phyloP scores from a whole-genome alignment of 2,113 vertebrate genomes.

The Emydocephalus ijimae region DNA sequence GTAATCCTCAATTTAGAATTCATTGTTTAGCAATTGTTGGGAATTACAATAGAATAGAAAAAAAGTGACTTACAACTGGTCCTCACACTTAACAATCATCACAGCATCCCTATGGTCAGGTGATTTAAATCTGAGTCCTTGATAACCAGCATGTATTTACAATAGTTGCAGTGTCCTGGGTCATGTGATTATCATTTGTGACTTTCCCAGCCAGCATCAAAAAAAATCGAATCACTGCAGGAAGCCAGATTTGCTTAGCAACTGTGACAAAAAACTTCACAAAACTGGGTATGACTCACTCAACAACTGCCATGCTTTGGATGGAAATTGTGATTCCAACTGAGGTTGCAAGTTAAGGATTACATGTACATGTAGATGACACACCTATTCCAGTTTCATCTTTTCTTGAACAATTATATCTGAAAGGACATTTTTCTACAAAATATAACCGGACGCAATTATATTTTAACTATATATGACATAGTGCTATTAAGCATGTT shows the following conservation, averaged over 20 bases:
- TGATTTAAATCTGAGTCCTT: background rate
- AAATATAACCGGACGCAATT: background rate
- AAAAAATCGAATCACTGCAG: background rate
- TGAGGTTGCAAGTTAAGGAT: background rate
- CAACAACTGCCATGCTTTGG: background rate
- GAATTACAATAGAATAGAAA: background rate
- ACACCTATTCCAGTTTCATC: background rate
- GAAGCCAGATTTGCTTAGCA: background rate
- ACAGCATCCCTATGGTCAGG: background rate
- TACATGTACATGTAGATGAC: background rate
- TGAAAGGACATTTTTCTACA: background rate
- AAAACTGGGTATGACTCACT: slow-evolving; percentile 8
- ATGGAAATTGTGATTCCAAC: background rate
- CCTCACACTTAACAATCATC: background rate
- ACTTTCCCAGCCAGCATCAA: background rate
- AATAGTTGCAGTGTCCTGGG: background rate
- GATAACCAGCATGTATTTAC: background rate
- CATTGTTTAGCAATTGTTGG: background rate
- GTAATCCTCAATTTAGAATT: background rate
- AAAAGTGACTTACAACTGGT: background rate
- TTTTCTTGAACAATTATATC: background rate
- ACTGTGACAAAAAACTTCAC: background rate
- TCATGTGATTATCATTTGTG: background rate
- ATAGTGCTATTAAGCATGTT: background rate
- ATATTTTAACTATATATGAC: background rate